Percentiles rank a stretch among this genome's conserved stretches.
Evolutionary conservation across 37 sponge, comb jelly and placozoan species (phyloP).

Genomic region (Geodia barretti): DNA sequence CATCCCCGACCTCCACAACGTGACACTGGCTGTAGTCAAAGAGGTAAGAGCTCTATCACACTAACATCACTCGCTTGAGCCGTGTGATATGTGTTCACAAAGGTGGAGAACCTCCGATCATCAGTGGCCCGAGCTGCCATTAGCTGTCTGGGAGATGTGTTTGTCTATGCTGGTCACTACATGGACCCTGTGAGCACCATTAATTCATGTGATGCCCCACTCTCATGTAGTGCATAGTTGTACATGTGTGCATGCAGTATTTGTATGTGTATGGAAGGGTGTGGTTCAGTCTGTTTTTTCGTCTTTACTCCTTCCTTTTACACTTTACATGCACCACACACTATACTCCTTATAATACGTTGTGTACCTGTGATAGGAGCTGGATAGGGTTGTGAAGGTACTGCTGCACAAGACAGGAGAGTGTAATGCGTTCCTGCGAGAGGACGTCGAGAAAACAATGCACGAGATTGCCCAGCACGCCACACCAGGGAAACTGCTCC

Average conservation of each 20-base stretch:
- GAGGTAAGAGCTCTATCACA: conserved; percentile 61
- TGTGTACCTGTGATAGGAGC: conserved; percentile 14
- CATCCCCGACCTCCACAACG: conserved; percentile 56
- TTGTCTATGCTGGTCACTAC: conserved; percentile 36
- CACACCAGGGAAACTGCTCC: conserved; percentile 39
- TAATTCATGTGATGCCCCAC: no score
- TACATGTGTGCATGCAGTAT: neutral
- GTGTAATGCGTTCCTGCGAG: conserved; percentile 78
- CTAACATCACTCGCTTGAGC: neutral
- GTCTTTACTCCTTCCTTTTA: no score
- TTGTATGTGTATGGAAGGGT: no score
- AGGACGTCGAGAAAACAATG: conserved; percentile 85
- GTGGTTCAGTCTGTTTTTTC: no score
- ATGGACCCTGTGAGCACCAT: conserved; percentile 71
- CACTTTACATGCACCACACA: neutral
- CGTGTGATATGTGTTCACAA: neutral
- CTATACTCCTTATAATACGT: neutral
- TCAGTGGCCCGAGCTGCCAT: conserved; percentile 81
- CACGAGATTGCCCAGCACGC: conserved; percentile 54
- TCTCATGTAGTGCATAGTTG: no score
- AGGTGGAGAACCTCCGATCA: conserved; percentile 93
- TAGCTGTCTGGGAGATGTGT: conserved; percentile 77
- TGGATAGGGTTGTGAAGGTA: conserved; percentile 63
- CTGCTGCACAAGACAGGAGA: conserved; percentile 77
- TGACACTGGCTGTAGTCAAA: conserved; percentile 57